phyloP scores from a whole-genome alignment of 23 tunicate genomes.

The Botrylloides violaceus region DNA sequence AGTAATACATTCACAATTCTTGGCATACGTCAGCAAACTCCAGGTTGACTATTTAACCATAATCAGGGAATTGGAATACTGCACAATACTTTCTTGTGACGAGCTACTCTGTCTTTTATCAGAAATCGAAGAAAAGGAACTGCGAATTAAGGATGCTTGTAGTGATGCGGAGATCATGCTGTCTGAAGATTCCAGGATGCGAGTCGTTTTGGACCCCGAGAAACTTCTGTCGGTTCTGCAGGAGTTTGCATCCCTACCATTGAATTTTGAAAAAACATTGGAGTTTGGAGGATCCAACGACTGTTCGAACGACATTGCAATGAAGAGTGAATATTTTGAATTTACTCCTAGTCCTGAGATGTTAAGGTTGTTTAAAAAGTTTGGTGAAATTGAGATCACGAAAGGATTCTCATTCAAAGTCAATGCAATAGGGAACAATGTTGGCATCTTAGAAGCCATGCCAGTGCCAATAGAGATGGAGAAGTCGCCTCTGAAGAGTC shows the following conservation, averaged over 20 bases:
- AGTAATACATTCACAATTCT: neutral
- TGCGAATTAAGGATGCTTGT: slow-evolving; percentile 8
- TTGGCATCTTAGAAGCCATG: neutral
- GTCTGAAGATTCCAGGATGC: slow-evolving; percentile 8
- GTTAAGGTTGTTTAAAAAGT: neutral
- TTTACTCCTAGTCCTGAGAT: slow-evolving; percentile 6
- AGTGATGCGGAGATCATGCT: slow-evolving; percentile 11
- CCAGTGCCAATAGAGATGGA: neutral
- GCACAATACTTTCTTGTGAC: neutral
- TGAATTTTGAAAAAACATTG: neutral
- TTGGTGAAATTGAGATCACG: slow-evolving; percentile 6
- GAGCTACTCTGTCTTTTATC: neutral
- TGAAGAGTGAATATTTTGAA: neutral
- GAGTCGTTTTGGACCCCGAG: slow-evolving; percentile 12
- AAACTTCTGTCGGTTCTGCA: neutral
- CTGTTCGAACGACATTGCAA: neutral
- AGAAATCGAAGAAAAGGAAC: slow-evolving; percentile 1
- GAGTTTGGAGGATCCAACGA: neutral
- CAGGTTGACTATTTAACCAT: slow-evolving; percentile 7
- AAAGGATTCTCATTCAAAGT: neutral
- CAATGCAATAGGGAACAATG: neutral
- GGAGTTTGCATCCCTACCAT: neutral
- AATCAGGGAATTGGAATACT: neutral
- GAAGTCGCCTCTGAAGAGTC: neutral
- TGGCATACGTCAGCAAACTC: neutral